phyloP scores from a whole-genome alignment of 2,888 invertebrate species.

The Nemapogon koenigi region DNA sequence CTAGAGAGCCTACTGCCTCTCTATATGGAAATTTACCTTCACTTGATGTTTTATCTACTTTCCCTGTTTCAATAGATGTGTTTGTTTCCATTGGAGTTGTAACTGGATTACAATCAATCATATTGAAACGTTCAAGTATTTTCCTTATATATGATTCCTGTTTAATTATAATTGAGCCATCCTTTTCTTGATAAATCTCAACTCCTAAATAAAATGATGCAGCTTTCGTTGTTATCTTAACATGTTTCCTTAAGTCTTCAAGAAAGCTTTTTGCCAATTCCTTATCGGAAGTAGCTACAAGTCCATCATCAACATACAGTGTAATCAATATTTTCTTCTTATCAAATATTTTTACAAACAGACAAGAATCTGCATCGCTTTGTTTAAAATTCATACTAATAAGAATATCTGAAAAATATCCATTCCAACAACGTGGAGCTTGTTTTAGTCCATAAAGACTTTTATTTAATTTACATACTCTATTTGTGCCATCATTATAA shows the following conservation, averaged over 20 bases:
- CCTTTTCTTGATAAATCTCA: slow-evolving; percentile 2
- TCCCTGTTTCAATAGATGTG: background rate
- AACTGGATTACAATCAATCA: slow-evolving; percentile 9
- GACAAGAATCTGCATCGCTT: slow-evolving; percentile 3
- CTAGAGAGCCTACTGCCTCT: slow-evolving; percentile 8
- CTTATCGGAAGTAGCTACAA: slow-evolving; percentile 7
- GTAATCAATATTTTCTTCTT: slow-evolving; percentile 1
- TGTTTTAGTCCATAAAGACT: slow-evolving; percentile 8
- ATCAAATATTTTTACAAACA: background rate
- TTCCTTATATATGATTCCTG: slow-evolving; percentile 7
- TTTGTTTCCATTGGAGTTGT: slow-evolving; percentile 9
- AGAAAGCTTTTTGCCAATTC: slow-evolving; percentile 5
- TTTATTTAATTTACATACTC: slow-evolving; percentile 3
- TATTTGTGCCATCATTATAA: slow-evolving; percentile 9
- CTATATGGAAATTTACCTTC: slow-evolving; percentile 9
- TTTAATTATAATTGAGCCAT: slow-evolving; percentile 1
- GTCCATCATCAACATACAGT: slow-evolving; percentile 10
- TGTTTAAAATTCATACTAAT: slow-evolving; percentile 1
- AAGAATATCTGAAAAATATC: background rate
- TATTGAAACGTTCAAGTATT: slow-evolving; percentile 6
- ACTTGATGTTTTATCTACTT: background rate
- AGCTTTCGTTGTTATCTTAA: slow-evolving; percentile 6
- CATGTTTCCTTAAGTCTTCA: background rate
- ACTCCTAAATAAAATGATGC: slow-evolving; percentile 8
- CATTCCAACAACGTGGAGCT: slow-evolving; percentile 6